Evolutionary conservation across 35 echinoderm and acorn worm species (phyloP).

Genomic region (Apostichopus japonicus): DNA sequence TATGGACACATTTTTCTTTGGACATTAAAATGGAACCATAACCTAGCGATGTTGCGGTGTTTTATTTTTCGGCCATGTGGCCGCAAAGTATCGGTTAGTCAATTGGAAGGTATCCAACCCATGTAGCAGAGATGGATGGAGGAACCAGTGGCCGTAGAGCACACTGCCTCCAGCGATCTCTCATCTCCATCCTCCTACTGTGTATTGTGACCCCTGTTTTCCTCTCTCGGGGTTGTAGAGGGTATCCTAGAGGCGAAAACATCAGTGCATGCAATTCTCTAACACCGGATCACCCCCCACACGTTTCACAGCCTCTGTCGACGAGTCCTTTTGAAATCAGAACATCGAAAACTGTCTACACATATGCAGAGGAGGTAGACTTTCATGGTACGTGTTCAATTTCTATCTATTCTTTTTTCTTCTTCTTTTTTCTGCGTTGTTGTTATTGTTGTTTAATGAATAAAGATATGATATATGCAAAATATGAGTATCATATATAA

Average conservation of each 20-base stretch:
- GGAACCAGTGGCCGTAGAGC: conserved; percentile 6
- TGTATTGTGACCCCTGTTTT: background rate
- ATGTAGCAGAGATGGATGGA: conserved; percentile 36
- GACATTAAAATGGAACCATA: background rate
- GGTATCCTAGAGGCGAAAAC: background rate
- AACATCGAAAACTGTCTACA: background rate
- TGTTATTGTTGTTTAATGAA: too few species aligned
- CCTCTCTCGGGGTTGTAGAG: background rate
- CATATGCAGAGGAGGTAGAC: background rate
- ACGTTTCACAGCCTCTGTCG: background rate
- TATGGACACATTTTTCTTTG: too few species aligned
- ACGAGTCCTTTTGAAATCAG: background rate
- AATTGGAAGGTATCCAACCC: background rate
- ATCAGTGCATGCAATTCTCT: background rate
- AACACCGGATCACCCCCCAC: background rate
- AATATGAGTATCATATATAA: too few species aligned
- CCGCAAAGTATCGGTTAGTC: background rate
- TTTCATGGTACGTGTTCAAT: conserved; percentile 8
- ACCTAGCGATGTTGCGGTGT: background rate
- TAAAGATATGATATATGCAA: too few species aligned
- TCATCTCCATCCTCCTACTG: background rate
- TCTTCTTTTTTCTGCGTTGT: too few species aligned
- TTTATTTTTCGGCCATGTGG: background rate
- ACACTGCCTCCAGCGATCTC: conserved; percentile 16
- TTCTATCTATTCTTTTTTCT: too few species aligned